phyloP scores from a whole-genome alignment of 2,888 invertebrate species.

The Trissoscelio sp. region DNA sequence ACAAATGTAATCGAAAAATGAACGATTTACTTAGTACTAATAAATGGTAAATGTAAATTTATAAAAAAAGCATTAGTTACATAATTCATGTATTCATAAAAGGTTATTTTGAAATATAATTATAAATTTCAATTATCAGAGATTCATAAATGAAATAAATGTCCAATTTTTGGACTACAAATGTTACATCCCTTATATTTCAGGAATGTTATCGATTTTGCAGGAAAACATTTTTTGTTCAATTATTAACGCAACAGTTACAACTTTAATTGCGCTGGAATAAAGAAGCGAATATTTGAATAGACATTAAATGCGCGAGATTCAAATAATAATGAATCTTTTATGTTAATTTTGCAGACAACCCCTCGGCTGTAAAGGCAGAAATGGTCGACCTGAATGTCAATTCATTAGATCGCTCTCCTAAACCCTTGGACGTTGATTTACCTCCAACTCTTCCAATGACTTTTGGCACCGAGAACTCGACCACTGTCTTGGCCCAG shows the following conservation, averaged over 20 bases:
- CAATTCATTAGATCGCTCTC: conserved; percentile 78
- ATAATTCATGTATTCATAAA: no score
- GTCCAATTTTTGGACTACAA: no score
- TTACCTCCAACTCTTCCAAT: conserved; percentile 86
- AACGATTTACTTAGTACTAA: no score
- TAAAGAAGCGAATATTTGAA: conserved; percentile 37
- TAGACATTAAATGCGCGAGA: conserved; percentile 41
- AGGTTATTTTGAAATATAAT: no score
- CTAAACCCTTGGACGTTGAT: conserved; percentile 79
- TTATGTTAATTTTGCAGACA: conserved; percentile 73
- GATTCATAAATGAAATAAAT: no score
- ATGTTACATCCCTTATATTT: no score
- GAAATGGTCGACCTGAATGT: conserved; percentile 77
- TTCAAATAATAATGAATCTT: conserved; percentile 64
- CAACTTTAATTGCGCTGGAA: conserved; percentile 23
- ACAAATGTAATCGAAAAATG: no score
- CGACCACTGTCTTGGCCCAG: conserved; percentile 91
- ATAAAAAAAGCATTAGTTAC: no score
- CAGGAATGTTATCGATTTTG: no score
- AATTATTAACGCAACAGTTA: conserved; percentile 40
- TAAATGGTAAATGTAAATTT: no score
- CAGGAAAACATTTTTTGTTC: neutral
- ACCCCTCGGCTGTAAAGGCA: conserved; percentile 76
- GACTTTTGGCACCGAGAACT: conserved; percentile 93
- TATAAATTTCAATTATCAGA: no score